Evolutionary conservation across 2,888 invertebrate genomes (phyloP).

Genomic region (Cantharis lateralis): DNA sequence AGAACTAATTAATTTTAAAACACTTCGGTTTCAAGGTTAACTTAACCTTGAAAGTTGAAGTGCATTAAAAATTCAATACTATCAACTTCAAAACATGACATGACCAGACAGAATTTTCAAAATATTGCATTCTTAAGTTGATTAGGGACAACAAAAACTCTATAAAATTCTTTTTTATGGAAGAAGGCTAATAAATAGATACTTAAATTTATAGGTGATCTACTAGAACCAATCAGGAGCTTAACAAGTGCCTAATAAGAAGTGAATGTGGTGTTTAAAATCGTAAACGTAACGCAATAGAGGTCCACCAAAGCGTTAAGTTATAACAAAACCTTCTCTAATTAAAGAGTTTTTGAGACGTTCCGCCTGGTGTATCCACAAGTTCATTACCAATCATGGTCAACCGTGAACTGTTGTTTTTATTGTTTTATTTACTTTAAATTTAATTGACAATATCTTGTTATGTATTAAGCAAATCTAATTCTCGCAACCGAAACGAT

Average conservation of each 20-base stretch:
- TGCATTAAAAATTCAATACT: neutral
- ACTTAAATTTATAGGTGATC: neutral
- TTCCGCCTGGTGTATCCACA: constrained; percentile 50
- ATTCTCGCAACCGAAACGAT: constrained; percentile 51
- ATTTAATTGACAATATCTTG: constrained; percentile 49
- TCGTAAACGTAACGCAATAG: constrained; percentile 12
- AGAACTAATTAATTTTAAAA: neutral
- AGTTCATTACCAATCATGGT: constrained; percentile 51
- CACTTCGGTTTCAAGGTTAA: neutral
- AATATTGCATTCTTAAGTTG: neutral
- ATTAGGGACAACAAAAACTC: neutral
- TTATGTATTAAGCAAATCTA: constrained; percentile 49
- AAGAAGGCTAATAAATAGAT: neutral
- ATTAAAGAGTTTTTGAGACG: constrained; percentile 53
- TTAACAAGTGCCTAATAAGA: constrained; percentile 25
- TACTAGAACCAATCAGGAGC: constrained; percentile 14
- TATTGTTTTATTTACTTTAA: constrained; percentile 44
- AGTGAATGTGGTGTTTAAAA: constrained; percentile 26
- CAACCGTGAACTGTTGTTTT: constrained; percentile 43
- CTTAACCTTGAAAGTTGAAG: neutral
- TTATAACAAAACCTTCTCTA: constrained; percentile 45
- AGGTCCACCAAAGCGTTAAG: constrained; percentile 33
- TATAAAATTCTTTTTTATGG: neutral
- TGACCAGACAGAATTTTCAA: neutral
- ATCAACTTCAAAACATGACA: neutral